Base-by-base conservation (phyloP, 2,113 vertebrate genomes). In the Esox niger region DNA sequence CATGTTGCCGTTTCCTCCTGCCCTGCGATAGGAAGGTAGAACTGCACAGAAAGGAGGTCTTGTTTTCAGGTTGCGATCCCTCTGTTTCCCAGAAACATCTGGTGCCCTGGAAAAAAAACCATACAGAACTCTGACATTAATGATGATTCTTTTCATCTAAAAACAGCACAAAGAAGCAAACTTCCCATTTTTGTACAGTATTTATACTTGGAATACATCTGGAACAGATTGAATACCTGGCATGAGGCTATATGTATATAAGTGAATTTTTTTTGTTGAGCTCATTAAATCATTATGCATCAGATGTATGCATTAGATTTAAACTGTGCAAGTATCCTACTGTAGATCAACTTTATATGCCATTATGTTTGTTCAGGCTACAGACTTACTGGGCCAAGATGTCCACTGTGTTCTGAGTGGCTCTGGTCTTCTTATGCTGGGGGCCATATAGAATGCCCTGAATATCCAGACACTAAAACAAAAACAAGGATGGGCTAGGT, bases 381-480 rank as follows among this genome's bases (percentile, higher is more conserved):
- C 33, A 75, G 1, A 60, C 82, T 90, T 87, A 93, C 91, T 88
- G 82, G 64, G 90, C 79, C 66, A 93, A 68, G 74, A 74, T 75
- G 69, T 91, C 87, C 82, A 88, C 13, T 1, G 85, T 87, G 83
- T 84, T 88, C 81, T 88, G 82, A 62, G 86, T 89, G 30, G 82
- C 80, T 85, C 80, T 79, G 4, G 88, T 89, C 77, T 81, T 91
- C 80, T 80, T 90, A 73, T 91, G 87, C 70, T 89, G 86, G 0
- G 68, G 74, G 56, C 90, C 89, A 0, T 88, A 87, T 46, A 89
- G 57, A 72, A 91, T 68, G 21, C 33, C 84, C 79, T 94, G 87
- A 32, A 91, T 88, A 62, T 88, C 82, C 79, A 93, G 88, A 75
- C 86, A 92, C 86, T 90, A 71, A 17, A 74, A 75, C 27, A 30